Conservation (phyloP, 2,797 vertebrate species). For the Melanotaenia parkinsoni region DNA sequence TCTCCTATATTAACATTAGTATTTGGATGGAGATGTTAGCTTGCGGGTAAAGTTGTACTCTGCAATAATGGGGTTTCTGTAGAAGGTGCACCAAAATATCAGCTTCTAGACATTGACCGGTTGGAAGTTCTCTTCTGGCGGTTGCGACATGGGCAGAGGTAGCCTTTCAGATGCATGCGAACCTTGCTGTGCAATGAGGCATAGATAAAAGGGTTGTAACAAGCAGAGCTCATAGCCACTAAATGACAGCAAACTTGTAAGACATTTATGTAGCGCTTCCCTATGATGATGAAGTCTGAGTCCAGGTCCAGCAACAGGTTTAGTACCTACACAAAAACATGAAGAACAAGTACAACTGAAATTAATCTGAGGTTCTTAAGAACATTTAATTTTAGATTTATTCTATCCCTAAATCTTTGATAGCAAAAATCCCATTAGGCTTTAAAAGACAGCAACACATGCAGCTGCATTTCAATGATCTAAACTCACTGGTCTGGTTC, state of each 20-base stretch:
- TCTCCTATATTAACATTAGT: constrained; percentile 24
- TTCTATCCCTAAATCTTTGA: not conserved
- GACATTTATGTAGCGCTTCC: constrained; percentile 82
- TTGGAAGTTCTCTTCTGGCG: constrained; percentile 25
- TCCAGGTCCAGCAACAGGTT: constrained; percentile 85
- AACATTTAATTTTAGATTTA: not conserved
- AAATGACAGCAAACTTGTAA: constrained; percentile 84
- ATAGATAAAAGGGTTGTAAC: constrained; percentile 88
- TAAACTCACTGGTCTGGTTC: too few species aligned
- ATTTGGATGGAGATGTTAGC: constrained; percentile 6
- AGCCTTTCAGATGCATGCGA: constrained; percentile 76
- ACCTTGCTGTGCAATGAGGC: constrained; percentile 86
- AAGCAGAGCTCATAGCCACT: constrained; percentile 85
- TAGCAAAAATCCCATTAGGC: not conserved
- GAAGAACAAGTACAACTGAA: not conserved
- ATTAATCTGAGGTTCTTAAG: not conserved
- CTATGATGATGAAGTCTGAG: constrained; percentile 82
- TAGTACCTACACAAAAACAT: constrained; percentile 73
- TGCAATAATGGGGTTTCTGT: constrained; percentile 36
- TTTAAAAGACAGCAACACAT: not conserved
- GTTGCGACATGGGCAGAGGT: constrained; percentile 70
- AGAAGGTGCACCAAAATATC: constrained; percentile 41
- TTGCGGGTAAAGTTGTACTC: constrained; percentile 2
- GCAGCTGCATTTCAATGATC: too few species aligned
- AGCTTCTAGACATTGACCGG: constrained; percentile 43